phyloP scores from a whole-genome alignment of 2,113 vertebrate species.

The Astatoreochromis straeleni region DNA sequence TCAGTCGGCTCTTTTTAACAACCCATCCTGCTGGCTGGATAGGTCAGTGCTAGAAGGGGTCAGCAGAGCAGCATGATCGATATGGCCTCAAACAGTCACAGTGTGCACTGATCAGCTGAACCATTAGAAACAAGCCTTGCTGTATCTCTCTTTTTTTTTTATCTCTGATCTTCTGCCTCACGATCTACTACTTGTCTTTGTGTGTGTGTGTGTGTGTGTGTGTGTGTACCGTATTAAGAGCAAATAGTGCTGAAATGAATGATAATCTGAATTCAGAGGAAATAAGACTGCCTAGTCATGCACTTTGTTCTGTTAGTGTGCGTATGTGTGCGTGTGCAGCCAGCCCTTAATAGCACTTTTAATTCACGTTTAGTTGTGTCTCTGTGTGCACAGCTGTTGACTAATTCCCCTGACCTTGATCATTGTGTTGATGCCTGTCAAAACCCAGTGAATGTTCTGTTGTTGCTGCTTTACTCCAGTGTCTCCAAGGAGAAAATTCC shows the following conservation, averaged over 20 bases:
- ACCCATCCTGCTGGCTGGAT: not conserved
- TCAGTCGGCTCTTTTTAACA: conserved; percentile 17
- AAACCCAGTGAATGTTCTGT: not conserved
- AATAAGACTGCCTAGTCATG: not conserved
- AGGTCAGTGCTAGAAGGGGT: conserved; percentile 25
- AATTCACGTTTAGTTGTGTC: not conserved
- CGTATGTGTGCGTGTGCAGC: not conserved
- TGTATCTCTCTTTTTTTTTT: not conserved
- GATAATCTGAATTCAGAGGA: not conserved
- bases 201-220: not conserved
- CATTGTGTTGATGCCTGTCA: conserved; percentile 20
- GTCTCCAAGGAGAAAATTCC: not conserved
- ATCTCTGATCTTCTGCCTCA: not conserved
- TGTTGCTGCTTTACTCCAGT: not conserved
- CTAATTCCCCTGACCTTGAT: not conserved
- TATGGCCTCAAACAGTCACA: not conserved
- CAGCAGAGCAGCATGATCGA: conserved; percentile 12
- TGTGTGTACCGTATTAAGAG: not conserved
- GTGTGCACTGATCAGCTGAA: not conserved
- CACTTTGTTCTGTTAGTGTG: not conserved
- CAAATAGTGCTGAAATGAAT: not conserved
- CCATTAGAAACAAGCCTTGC: not conserved
- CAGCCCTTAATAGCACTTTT: not conserved
- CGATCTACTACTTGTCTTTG: not conserved
- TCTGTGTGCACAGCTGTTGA: not conserved